These are phyloP conservation scores for Harpagoxenus sublaevis DNA, from an alignment of 2,888 invertebrate species.

Conservation along the genomic window DNA sequence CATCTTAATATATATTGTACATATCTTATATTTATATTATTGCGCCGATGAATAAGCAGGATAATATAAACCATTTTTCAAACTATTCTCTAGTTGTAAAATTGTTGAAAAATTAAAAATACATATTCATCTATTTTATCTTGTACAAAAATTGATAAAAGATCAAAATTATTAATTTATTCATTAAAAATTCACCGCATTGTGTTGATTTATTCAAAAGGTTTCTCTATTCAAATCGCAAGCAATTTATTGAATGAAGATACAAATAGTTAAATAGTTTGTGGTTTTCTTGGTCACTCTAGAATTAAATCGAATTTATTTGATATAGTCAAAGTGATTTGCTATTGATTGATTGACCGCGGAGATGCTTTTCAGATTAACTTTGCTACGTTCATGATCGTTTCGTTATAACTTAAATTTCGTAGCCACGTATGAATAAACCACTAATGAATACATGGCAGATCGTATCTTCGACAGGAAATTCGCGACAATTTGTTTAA, in stretches of 20 bases:
- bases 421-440: background rate
- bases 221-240: background rate
- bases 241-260: background rate
- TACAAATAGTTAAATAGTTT: background rate
- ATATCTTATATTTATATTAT: background rate
- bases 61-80: background rate
- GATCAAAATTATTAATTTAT: background rate
- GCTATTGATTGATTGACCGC: slow-evolving; percentile 16
- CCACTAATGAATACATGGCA: slow-evolving; percentile 10
- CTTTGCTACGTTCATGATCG: background rate
- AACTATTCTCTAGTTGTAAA: background rate
- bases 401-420: slow-evolving; percentile 31
- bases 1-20: background rate
- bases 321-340: background rate
- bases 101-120: background rate
- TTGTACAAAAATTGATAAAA: background rate
- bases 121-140: background rate
- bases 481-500: slow-evolving; percentile 41
- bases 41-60: background rate
- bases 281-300: background rate
- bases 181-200: background rate
- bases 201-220: background rate
- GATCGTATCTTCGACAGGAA: slow-evolving; percentile 18
- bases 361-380: background rate
- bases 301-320: slow-evolving; percentile 6